Conservation (phyloP, 2,797 vertebrate genomes). For the Gymnocypris eckloni region DNA sequence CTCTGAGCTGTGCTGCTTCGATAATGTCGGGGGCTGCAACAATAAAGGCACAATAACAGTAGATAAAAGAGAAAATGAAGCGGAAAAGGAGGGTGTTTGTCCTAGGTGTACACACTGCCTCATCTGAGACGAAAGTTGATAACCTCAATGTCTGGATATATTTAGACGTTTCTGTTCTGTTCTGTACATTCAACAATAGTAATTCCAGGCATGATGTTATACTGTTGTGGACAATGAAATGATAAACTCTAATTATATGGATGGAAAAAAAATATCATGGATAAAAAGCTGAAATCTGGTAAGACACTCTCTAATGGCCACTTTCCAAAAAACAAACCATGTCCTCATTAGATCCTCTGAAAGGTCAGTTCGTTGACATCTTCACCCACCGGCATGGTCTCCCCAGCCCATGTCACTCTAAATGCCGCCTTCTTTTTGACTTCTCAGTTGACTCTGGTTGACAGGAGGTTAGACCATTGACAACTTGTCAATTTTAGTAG, state of each 20-base stretch:
- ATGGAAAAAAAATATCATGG: not conserved
- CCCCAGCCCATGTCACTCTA: slow-evolving; percentile 21
- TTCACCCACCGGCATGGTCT: slow-evolving; percentile 27
- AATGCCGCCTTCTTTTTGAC: slow-evolving; percentile 28
- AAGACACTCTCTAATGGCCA: not conserved
- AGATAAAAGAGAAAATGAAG: slow-evolving; percentile 54
- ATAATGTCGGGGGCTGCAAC: slow-evolving; percentile 25
- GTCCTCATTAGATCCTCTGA: not conserved
- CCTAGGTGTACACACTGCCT: not conserved
- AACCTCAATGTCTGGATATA: slow-evolving; percentile 10
- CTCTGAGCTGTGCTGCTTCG: slow-evolving; percentile 48
- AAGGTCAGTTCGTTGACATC: slow-evolving; percentile 35
- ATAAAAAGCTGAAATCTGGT: not conserved
- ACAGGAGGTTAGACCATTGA: slow-evolving; percentile 42
- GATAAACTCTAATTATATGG: not conserved
- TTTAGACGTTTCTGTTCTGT: not conserved
- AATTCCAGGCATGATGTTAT: not conserved
- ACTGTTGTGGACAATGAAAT: not conserved
- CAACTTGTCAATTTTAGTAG: slow-evolving; percentile 14
- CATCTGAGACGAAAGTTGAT: not conserved
- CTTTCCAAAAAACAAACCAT: not conserved
- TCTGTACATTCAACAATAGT: slow-evolving; percentile 1
- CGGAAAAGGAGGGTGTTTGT: not conserved
- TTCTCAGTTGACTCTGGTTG: slow-evolving; percentile 23
- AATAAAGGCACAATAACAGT: slow-evolving; percentile 45